Evolutionary conservation across 2,113 vertebrate species (phyloP), one percentile per base, ranked within the genome.

Genomic region (Ctenodactylus gundi): DNA sequence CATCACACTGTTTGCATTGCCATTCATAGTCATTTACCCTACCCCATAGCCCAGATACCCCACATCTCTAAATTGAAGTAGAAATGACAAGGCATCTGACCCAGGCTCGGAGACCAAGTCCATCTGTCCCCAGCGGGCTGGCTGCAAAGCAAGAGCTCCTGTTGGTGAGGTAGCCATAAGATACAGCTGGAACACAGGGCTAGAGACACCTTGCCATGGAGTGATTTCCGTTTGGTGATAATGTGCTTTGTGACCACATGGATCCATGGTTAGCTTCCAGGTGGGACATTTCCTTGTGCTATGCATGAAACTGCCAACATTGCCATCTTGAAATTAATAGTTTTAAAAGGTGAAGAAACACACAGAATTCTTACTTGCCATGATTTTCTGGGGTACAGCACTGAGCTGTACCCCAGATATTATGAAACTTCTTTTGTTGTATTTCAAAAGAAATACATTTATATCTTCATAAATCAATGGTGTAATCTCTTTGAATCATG

Each of bases 271-370:
- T 91, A 82, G 34, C 85, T 75, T 73, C 51, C 44, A 67, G 29
- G 15, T 73, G 49, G 23, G 31, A 15, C 41, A 17, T 88, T 92
- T 41, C 67, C 73, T 36, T 57, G 12, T 46, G 55, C 65, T 70
- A 29, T 72, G 39, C 95, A 51, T 44, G 81, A 77, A 76, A 12
- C 53, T 90, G 76, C 82, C 53, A 70, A 20, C 9, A 55, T n/a
- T 51, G 36, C 75, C n/a, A 12, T 94, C 67, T 92, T 92, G 18
- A 82, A 96, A 94, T 87, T 53, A 80, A 87, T 60, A 88, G 36
- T 85, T 83, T 72, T 77, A 55, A 87, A 80, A 93, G 17, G 34
- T 68, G 57, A 93, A 91, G 82, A 94, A 93, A 75, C 36, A n/a
- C 39, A 51, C 75, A 25, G 29, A 87, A 51, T 73, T 82, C 49